phyloP scores from a whole-genome alignment of 2,113 vertebrate genomes.

The Mionectes macconnelli region DNA sequence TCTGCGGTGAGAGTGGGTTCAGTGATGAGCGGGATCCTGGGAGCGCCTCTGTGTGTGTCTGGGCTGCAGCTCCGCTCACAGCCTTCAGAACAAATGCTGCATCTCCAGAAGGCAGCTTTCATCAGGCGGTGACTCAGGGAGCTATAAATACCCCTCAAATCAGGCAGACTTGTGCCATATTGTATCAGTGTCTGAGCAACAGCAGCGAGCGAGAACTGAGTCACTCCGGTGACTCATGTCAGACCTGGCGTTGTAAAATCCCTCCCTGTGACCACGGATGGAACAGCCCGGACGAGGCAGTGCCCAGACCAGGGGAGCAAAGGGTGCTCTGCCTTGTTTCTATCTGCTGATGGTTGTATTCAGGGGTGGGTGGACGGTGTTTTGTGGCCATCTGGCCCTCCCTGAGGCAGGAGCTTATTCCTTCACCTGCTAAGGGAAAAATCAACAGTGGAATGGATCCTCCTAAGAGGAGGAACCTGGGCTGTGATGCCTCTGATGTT shows the following conservation, averaged over 20 bases:
- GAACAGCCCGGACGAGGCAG: background rate
- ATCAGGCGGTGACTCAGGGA: constrained; percentile 39
- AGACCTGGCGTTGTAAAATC: background rate
- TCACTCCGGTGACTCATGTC: background rate
- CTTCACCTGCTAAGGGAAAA: background rate
- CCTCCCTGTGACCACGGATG: background rate
- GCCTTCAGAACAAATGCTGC: background rate
- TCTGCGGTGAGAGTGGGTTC: background rate
- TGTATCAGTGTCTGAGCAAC: constrained; percentile 34
- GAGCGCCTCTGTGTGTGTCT: background rate
- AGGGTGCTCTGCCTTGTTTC: background rate
- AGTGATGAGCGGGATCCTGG: background rate
- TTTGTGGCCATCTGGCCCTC: background rate
- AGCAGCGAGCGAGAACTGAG: constrained; percentile 25
- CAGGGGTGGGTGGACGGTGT: accelerated
- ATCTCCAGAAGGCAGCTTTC: background rate
- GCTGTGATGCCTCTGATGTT: background rate
- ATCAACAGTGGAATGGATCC: background rate
- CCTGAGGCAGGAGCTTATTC: background rate
- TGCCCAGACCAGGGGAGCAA: background rate
- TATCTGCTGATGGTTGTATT: accelerated
- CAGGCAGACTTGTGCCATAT: constrained; percentile 32
- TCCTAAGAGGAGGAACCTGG: background rate
- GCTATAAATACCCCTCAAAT: constrained; percentile 41
- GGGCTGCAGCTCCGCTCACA: background rate